These are phyloP conservation scores for Beris morrisii DNA, from an alignment of 2,888 invertebrate species.

Conservation along the genomic window DNA sequence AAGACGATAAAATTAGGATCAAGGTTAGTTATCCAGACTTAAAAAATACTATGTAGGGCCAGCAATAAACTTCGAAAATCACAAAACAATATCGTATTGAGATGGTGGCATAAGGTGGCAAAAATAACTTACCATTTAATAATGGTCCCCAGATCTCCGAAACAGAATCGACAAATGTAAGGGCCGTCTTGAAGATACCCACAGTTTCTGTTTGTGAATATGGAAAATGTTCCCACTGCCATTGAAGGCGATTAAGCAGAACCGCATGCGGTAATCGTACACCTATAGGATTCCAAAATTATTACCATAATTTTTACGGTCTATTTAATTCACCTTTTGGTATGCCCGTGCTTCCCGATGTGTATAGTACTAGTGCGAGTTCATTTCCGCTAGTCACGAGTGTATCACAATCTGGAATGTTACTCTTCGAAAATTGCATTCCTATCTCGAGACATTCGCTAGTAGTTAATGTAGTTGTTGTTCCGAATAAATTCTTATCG, in stretches of 20 bases:
- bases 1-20: not conserved
- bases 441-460: slow-evolving; percentile 49
- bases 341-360: slow-evolving; percentile 87
- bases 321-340: slow-evolving; percentile 70
- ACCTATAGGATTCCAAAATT: slow-evolving; percentile 57
- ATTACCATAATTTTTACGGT: not conserved
- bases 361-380: slow-evolving; percentile 75
- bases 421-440: slow-evolving; percentile 44
- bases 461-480: slow-evolving; percentile 45
- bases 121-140: slow-evolving; percentile 62
- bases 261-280: slow-evolving; percentile 78
- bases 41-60: not conserved
- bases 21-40: not conserved
- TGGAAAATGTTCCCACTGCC: slow-evolving; percentile 86
- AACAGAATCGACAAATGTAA: slow-evolving; percentile 89
- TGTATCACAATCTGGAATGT: slow-evolving; percentile 55
- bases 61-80: not conserved
- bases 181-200: slow-evolving; percentile 86
- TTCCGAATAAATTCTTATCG: slow-evolving; percentile 46
- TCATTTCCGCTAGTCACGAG: slow-evolving; percentile 53
- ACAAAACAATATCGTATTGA: not conserved
- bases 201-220: slow-evolving; percentile 67
- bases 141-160: slow-evolving; percentile 87
- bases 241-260: slow-evolving; percentile 78
- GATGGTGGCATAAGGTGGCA: not conserved